Evolutionary conservation across 1,140 invertebrate species (phyloP), one percentile per base, ranked within the genome.

Genomic region (Apocrypta bakeri): DNA sequence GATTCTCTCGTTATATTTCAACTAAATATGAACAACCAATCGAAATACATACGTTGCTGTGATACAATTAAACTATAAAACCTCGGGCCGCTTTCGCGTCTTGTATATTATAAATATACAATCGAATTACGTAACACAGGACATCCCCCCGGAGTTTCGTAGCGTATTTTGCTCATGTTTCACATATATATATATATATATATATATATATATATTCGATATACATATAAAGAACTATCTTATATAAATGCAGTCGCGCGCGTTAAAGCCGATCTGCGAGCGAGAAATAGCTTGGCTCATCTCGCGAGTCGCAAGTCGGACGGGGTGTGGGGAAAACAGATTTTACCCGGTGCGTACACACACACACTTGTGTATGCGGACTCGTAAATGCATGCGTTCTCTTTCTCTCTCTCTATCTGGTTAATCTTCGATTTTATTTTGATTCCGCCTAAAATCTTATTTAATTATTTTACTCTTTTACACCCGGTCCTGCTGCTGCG

Each of bases 11-110:
- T 33, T 69, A 56, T 21, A 48, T 48, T 17, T 48, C 42, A 48
- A 48, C 42, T 48, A 48, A 48, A 48, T 17, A 48, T 0, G 9
- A 48, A 90, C 91, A 91, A 91, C 88, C 88, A 90, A 92, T 90
- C 88, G 90, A 92, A 91, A 91, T 92, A 92, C 91, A 92, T 91
- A 72, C 88, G 84, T 90, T 87, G 87, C 63, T 75, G 71, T 88
- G 33, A 9, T 4, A 2, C 87, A 90, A 88, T 91, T 91, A 90
- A 88, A 89, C 88, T 88, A 90, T 90, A 88, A 14, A 6, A 56
- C 88, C 33, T 37, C 33, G 33, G 89, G 89, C 89, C 87, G n/a
- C 37, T 81, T 17, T 56, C 48, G 2, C 48, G 48, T 21, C 9
- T 1, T n/a, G 48, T 17, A 17, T 56, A 1, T 56, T 64, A 91